Conservation (phyloP, 2,113 vertebrate genomes). For the Seriola rivoliana region DNA sequence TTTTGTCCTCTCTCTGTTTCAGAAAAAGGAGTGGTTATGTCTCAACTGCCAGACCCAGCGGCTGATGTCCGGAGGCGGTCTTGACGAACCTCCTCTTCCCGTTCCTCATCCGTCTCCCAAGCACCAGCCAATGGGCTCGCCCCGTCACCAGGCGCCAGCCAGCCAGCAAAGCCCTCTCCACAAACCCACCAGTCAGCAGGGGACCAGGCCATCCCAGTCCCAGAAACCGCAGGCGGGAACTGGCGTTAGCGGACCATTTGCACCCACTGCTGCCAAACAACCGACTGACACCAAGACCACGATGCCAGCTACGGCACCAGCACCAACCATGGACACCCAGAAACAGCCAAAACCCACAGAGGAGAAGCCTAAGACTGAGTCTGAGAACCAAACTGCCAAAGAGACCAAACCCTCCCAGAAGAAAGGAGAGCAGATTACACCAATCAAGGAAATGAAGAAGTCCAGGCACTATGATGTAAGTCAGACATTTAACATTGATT, state of each 20-base stretch:
- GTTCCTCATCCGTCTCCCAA: conserved; percentile 87
- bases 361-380: conserved; percentile 69
- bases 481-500: conserved; percentile 18
- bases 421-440: conserved; percentile 82
- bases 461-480: conserved; percentile 92
- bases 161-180: conserved; percentile 80
- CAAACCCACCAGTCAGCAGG: conserved; percentile 76
- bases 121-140: conserved; percentile 85
- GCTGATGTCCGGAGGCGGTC: conserved; percentile 90
- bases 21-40: conserved; percentile 99
- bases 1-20: conserved; percentile 71
- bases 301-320: conserved; percentile 36
- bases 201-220: conserved; percentile 55
- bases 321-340: conserved; percentile 60
- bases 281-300: conserved; percentile 80
- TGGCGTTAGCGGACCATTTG: conserved; percentile 58
- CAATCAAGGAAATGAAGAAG: conserved; percentile 85
- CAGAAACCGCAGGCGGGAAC: conserved; percentile 73
- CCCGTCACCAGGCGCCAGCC: conserved; percentile 82
- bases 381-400: conserved; percentile 68
- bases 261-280: conserved; percentile 78
- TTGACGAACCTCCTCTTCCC: conserved; percentile 89
- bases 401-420: conserved; percentile 75
- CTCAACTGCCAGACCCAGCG: conserved; percentile 98
- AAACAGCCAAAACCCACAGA: conserved; percentile 67